These are phyloP conservation scores for Lobophora halterata DNA, from an alignment of 2,888 invertebrate species.

Conservation along the genomic window DNA sequence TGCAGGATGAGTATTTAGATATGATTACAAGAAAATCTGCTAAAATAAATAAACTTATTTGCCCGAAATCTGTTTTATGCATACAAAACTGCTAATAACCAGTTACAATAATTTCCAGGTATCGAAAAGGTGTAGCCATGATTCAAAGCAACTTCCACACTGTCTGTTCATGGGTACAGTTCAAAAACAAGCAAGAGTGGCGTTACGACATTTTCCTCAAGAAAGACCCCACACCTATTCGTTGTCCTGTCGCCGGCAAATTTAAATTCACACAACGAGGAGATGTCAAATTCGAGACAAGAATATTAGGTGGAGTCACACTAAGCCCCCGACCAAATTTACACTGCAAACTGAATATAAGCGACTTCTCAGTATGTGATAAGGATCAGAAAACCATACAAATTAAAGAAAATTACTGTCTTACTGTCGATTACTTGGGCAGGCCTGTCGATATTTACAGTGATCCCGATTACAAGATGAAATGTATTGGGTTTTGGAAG, in stretches of 20 bases:
- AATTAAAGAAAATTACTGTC: constrained; percentile 97
- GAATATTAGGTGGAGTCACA: constrained; percentile 97
- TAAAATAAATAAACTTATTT: no score
- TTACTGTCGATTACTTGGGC: constrained; percentile 97
- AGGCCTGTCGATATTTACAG: constrained; percentile 97
- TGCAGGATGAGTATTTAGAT: no score
- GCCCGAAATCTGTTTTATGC: no score
- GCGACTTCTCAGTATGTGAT: constrained; percentile 97
- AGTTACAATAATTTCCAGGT: constrained; percentile 73
- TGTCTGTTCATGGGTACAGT: constrained; percentile 97
- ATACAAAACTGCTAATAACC: not conserved
- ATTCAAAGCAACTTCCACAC: constrained; percentile 95
- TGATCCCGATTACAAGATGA: constrained; percentile 97
- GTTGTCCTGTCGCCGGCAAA: constrained; percentile 98
- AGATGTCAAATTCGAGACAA: constrained; percentile 94
- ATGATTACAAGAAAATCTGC: no score
- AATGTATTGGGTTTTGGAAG: constrained; percentile 98
- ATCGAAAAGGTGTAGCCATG: constrained; percentile 92
- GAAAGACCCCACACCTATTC: constrained; percentile 94
- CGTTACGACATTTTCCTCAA: constrained; percentile 92
- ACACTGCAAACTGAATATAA: constrained; percentile 95
- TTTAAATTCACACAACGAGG: constrained; percentile 96
- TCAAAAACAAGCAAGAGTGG: constrained; percentile 91
- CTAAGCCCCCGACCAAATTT: constrained; percentile 95
- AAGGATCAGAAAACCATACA: constrained; percentile 96